phyloP scores from a whole-genome alignment of 2,797 vertebrate genomes.

The Poeciliopsis gracilis region DNA sequence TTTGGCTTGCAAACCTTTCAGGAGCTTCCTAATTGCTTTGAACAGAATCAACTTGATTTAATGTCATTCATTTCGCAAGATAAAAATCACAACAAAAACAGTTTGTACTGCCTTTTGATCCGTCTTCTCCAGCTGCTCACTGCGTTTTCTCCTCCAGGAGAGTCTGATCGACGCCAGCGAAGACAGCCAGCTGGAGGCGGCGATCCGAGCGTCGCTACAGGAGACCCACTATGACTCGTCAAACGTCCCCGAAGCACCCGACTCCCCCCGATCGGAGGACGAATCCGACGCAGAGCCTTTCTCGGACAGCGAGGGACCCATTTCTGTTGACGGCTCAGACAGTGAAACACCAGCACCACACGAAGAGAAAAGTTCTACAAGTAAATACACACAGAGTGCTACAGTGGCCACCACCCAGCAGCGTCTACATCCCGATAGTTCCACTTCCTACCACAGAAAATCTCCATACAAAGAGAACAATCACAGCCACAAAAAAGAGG shows the following conservation, averaged over 20 bases:
- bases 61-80: not conserved
- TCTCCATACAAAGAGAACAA: slow-evolving; percentile 93
- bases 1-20: not conserved
- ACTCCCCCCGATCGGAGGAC: slow-evolving; percentile 81
- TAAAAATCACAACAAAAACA: not conserved
- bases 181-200: slow-evolving; percentile 98
- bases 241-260: slow-evolving; percentile 85
- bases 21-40: not conserved
- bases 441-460: slow-evolving; percentile 87
- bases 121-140: slow-evolving; percentile 36
- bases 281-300: slow-evolving; percentile 97
- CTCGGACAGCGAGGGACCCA: slow-evolving; percentile 97
- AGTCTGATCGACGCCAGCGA: slow-evolving; percentile 98
- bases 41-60: not conserved
- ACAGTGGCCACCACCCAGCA: slow-evolving; percentile 58
- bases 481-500: slow-evolving; percentile 92
- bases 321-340: slow-evolving; percentile 96
- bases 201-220: slow-evolving; percentile 95
- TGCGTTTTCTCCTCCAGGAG: slow-evolving; percentile 83
- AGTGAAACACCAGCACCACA: slow-evolving; percentile 79
- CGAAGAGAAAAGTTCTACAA: slow-evolving; percentile 64
- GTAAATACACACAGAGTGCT: slow-evolving; percentile 57
- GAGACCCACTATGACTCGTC: slow-evolving; percentile 98
- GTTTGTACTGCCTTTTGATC: slow-evolving; percentile 3
- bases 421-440: slow-evolving; percentile 75